Percentiles rank a stretch among this genome's conserved stretches.
Conservation (phyloP, 2,113 vertebrate species). For the Gymnogyps californianus region DNA sequence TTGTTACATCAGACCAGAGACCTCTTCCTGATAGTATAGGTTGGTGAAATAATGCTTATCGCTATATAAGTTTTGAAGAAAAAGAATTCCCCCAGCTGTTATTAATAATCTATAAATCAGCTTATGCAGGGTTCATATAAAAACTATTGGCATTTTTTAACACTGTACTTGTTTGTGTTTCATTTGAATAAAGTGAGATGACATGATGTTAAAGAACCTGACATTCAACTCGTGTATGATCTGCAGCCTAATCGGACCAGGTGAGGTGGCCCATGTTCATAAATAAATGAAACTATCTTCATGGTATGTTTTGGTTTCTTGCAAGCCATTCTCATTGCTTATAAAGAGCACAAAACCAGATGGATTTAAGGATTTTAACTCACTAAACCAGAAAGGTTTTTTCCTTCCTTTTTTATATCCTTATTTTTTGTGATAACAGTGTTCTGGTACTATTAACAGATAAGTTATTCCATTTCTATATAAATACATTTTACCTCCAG, state of each 20-base stretch:
- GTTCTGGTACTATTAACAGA: neutral
- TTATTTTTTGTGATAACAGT: neutral
- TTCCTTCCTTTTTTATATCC: neutral
- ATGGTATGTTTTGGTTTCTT: neutral
- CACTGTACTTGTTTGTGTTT: neutral
- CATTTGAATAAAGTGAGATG: neutral
- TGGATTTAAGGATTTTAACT: neutral
- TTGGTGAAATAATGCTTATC: neutral
- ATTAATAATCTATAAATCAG: neutral
- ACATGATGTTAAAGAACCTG: neutral
- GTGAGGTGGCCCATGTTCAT: neutral
- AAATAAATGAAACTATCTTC: neutral
- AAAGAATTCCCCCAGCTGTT: neutral
- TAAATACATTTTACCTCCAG: neutral
- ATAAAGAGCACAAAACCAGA: neutral
- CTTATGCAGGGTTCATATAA: neutral
- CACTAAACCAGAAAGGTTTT: neutral
- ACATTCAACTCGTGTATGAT: neutral
- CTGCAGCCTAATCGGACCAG: neutral
- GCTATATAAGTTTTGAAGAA: neutral
- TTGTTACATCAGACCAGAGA: neutral
- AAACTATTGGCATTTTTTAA: neutral
- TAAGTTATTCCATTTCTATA: neutral
- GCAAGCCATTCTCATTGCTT: neutral
- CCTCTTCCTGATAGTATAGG: neutral